Evolutionary conservation across 2,797 vertebrate species (phyloP), one percentile per base, ranked within the genome.

Genomic region (Esox masquinongy): DNA sequence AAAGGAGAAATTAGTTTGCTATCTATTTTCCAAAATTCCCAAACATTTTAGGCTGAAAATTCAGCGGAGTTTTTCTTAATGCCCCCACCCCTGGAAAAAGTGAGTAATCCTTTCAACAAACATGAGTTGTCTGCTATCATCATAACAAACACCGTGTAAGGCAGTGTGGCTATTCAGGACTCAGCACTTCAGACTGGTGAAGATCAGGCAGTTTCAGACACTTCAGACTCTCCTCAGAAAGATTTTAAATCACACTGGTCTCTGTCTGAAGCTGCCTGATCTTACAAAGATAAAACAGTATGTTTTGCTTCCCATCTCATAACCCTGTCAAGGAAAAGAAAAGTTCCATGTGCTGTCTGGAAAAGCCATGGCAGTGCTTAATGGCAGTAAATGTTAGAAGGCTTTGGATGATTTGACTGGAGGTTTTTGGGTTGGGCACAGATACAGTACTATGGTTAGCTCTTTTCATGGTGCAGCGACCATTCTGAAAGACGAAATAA

Each of bases 111-210:
- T 47, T 56, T 7, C 43, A 50, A 69, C 59, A 4, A 5, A 68
- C 74, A 68, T 0, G 59, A 3, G 7, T 56, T 56, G 72, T 67
- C 51, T 39, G 36, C 72, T 34, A 47, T 79, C 72, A 76, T 80
- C 73, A 74, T 79, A 84, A 84, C 80, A 80, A 82, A 80, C 82
- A 86, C 86, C 86, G 81, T 88, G 24, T 86, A 88, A 81, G 87
- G 89, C 81, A 73, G 80, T 50, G 22, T 12, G 39, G 34, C 56
- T 14, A 14, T 14, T 47, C 56, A 61, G 24, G 56, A 61, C 56
- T n/a, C n/a, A n/a, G 11, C 36, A 56, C 7, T 22, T 61, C 22
- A 61, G n/a, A 61, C 22, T 12, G 22, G 56, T 1, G 22, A 24
- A n/a, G n/a, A n/a, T n/a, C n/a, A n/a, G n/a, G n/a, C n/a, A n/a